Evolutionary conservation across 2,113 vertebrate genomes (phyloP).

Genomic region (Cheilinus undulatus): DNA sequence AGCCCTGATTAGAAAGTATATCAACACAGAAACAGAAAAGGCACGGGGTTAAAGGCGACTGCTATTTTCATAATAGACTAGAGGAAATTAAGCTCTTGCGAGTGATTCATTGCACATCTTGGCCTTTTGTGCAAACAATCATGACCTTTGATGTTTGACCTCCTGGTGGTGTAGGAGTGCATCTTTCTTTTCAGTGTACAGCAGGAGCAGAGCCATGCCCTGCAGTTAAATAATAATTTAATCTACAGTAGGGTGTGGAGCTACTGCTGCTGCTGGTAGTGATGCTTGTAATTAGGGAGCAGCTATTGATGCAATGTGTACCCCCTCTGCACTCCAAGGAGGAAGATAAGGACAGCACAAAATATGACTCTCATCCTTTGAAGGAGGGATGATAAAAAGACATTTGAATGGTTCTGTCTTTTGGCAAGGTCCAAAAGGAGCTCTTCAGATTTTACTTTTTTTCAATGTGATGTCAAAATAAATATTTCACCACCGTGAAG

Average conservation of each 20-base stretch:
- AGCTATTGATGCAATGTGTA: conserved; percentile 49
- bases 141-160: conserved; percentile 40
- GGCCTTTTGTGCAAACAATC: conserved; percentile 14
- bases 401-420: conserved; percentile 18
- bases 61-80: conserved; percentile 40
- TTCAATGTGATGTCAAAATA: not conserved
- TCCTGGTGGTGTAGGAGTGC: conserved; percentile 13
- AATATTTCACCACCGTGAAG: not conserved
- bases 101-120: conserved; percentile 15
- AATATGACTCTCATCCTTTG: conserved; percentile 46
- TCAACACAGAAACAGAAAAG: conserved; percentile 36
- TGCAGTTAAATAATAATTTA: conserved; percentile 18
- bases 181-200: conserved; percentile 8
- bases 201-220: conserved; percentile 19
- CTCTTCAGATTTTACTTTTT: conserved; percentile 15
- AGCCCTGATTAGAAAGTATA: conserved; percentile 42
- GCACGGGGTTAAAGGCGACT: conserved; percentile 39
- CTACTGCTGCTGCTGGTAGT: conserved; percentile 28
- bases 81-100: conserved; percentile 18
- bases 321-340: conserved; percentile 22
- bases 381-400: conserved; percentile 29
- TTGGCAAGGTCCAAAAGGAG: conserved; percentile 40
- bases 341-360: conserved; percentile 52
- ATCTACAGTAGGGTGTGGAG: conserved; percentile 29
- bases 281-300: conserved; percentile 53